Percentiles rank a stretch among this genome's conserved stretches.
phyloP scores from a whole-genome alignment of 2,888 invertebrate genomes.

The Brachylomia viminalis region DNA sequence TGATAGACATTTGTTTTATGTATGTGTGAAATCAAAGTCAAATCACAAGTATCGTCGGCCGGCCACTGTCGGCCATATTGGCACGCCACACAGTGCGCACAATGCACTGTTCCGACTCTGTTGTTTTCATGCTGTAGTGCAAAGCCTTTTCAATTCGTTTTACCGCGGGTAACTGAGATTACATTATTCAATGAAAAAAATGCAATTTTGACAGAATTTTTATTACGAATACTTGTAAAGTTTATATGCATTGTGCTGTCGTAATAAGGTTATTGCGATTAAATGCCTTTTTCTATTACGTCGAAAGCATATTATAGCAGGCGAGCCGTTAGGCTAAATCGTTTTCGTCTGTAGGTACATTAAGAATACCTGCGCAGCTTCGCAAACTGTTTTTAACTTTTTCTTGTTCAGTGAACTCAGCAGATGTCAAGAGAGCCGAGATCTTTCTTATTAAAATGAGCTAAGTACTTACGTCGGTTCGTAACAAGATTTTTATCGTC shows the following conservation, averaged over 20 bases:
- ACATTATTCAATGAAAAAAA: slow-evolving; percentile 58
- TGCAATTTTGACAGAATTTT: slow-evolving; percentile 56
- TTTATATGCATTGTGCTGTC: slow-evolving; percentile 46
- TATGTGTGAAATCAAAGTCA: slow-evolving; percentile 22
- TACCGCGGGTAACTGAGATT: slow-evolving; percentile 43
- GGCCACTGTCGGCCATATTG: slow-evolving; percentile 8
- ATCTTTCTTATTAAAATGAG: slow-evolving; percentile 59
- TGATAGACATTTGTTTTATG: not conserved
- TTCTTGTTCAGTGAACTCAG: slow-evolving; percentile 77
- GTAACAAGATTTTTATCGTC: slow-evolving; percentile 40
- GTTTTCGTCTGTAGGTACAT: slow-evolving; percentile 68
- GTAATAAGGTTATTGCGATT: slow-evolving; percentile 45
- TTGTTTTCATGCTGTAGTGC: slow-evolving; percentile 45
- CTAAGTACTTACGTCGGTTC: slow-evolving; percentile 43
- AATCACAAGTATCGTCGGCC: slow-evolving; percentile 12
- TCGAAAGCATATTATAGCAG: slow-evolving; percentile 56
- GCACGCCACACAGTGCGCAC: not conserved
- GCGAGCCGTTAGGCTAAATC: slow-evolving; percentile 47
- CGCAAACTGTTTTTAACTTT: slow-evolving; percentile 74
- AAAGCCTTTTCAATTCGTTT: slow-evolving; percentile 48
- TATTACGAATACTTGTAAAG: slow-evolving; percentile 44
- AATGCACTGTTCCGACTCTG: slow-evolving; percentile 13
- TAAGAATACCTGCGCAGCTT: slow-evolving; percentile 69
- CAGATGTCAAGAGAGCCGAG: slow-evolving; percentile 69
- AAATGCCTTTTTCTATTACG: slow-evolving; percentile 53